Evolutionary conservation across 2,888 invertebrate genomes (phyloP), one percentile per base, ranked within the genome.

Genomic region (Dascillus cervinus): DNA sequence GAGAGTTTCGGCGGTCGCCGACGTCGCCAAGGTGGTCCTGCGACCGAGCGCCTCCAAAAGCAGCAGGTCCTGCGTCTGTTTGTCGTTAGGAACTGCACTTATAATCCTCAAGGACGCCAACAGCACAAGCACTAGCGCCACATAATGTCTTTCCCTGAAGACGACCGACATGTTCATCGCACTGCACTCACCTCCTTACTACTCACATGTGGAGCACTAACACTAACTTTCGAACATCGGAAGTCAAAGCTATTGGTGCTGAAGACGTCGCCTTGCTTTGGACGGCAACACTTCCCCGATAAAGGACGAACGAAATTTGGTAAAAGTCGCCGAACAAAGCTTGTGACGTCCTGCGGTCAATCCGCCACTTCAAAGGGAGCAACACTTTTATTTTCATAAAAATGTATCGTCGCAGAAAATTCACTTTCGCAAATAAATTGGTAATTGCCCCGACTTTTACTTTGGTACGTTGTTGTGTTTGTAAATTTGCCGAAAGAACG

Each of bases 11-110:
- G 78, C 76, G 49, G 83, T 77, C 32, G 74, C 73, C 11, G 67
- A 59, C 13, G 65, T 63, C 9, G 72, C 68, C 36, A 73, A 65
- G 5, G 74, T 69, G 3, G 72, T 71, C 44, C 82, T 72, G 29
- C 82, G 73, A 1, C 79, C 80, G 23, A 86, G 60, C 1, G 82
- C 81, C 38, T 83, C 83, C 51, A 86, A 62, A 24, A 85, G 64
- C 41, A 85, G 65, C 40, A 83, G 70, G 47, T 85, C 85, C 52
- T 86, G 82, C 42, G 85, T 82, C 53, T 84, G 84, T 44, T 78
- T 72, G 52, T 75, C 67, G 41, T 67, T 66, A 40, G 79, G 71
- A 52, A 75, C 39, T 52, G 56, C 48, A 55, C 56, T 24, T 47
- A 60, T 52, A 47, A 46, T 22, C 52, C 47, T 40, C 23, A 41